Base-by-base conservation (phyloP, 2,888 invertebrate species). In the Cepaea hortensis region DNA sequence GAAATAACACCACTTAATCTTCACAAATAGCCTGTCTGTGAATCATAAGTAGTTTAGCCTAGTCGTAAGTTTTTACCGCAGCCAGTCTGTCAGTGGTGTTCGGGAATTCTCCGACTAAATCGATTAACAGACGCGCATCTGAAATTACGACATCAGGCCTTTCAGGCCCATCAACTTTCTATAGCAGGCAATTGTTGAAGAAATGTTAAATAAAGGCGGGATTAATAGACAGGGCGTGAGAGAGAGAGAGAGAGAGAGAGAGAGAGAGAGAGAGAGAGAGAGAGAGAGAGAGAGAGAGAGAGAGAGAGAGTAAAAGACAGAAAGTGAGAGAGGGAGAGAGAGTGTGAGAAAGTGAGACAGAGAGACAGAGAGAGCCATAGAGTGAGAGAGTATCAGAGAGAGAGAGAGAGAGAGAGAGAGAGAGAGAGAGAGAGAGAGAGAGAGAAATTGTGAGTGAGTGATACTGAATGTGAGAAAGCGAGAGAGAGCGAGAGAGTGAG, bases 341-440 rank as follows among this genome's bases (percentile, higher is more conserved):
- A 70, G 77, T 68, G 83, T 82, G 55, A 55, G 68, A 83, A 55
- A 48, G 23, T 48, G 70, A 86, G 77, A 77, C 68, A 86, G 18
- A 82, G 70, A 86, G 77, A 77, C 68, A 86, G 18, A 82, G 55
- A 77, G 77, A 77, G 70, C 81, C 48, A 76, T 48, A 81, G 70
- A 77, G 61, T 77, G 35, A 81, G 50, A 46, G 9, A 76, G 68
- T 35, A n/a, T 55, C n/a, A 62, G 65, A 65, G 62, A 84, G 65
- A 65, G 77, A 46, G 46, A 84, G 77, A 77, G 35, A 84, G 65
- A 65, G 46, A 77, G 68, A 84, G 46, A 77, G 62, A 84, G 50
- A 77, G 20, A 65, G 20, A 20, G 65, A 46, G 20, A 76, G 18
- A 65, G 62, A 84, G 50, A 46, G 15, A 55, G 65, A n/a, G 68